A percentile compares a stretch with the other conserved stretches of the same genome.
Conservation (phyloP, 2,797 vertebrate genomes). For the Florisuga fusca region DNA sequence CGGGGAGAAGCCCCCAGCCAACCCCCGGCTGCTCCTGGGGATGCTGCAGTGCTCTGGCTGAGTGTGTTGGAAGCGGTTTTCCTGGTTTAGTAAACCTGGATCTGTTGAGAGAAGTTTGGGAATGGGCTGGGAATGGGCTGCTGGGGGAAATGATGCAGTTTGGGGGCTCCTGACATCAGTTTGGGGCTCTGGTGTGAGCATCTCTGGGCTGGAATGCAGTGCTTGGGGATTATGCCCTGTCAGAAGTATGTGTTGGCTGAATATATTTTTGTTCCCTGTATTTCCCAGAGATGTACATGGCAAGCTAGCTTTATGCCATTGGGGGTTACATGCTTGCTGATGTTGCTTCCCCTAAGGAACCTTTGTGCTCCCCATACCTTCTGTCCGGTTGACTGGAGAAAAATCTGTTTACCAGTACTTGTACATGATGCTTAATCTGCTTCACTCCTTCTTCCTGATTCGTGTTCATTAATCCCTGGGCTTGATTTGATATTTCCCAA, state of each 20-base stretch:
- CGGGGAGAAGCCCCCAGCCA: background rate
- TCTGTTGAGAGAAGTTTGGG: slow-evolving; percentile 58
- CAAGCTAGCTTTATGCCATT: background rate
- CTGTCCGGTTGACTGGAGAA: background rate
- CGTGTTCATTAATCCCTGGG: background rate
- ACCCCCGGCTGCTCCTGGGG: too few species aligned
- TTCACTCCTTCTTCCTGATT: background rate
- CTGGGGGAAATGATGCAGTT: background rate
- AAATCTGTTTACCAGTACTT: slow-evolving; percentile 29
- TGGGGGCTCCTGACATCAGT: background rate
- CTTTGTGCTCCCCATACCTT: background rate
- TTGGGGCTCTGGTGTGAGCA: background rate
- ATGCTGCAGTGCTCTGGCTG: too few species aligned
- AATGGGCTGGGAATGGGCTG: background rate
- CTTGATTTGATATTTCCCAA: background rate
- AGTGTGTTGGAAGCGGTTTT: background rate
- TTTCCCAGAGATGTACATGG: background rate
- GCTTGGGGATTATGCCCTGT: background rate
- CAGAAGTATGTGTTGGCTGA: background rate
- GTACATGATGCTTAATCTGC: background rate
- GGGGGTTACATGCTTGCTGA: background rate
- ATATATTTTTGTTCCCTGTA: background rate
- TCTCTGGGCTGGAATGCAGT: background rate
- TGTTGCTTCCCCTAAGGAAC: background rate
- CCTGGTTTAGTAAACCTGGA: too few species aligned